Conservation (phyloP, 2,113 vertebrate genomes). For the Coreoperca whiteheadi region DNA sequence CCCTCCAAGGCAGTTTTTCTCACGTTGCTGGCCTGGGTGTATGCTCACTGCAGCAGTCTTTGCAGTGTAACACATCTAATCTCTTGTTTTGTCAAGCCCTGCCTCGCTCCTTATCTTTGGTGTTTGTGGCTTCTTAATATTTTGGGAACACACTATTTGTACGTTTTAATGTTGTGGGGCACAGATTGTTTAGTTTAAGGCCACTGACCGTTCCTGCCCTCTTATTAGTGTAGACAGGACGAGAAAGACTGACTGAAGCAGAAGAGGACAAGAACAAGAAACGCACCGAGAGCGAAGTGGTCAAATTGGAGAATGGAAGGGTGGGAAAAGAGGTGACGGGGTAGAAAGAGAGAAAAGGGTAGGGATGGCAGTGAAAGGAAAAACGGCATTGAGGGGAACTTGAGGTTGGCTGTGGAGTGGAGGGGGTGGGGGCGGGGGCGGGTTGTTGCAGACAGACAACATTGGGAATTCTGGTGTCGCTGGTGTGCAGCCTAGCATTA, state of each 20-base stretch:
- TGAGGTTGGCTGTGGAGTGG: conserved; percentile 42
- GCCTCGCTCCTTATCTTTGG: conserved; percentile 57
- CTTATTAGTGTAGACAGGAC: conserved; percentile 59
- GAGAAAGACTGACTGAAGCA: conserved; percentile 23
- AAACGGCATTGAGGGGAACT: conserved; percentile 27
- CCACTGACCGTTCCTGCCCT: conserved; percentile 50
- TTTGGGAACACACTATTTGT: conserved; percentile 81
- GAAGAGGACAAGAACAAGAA: neutral
- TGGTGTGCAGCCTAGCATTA: conserved; percentile 72
- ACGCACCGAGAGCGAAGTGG: neutral
- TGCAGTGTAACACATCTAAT: conserved; percentile 49
- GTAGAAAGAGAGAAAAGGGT: conserved; percentile 26
- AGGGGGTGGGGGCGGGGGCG: conserved; percentile 1
- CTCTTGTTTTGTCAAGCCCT: conserved; percentile 54
- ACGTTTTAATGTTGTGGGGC: conserved; percentile 48
- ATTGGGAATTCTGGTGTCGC: conserved; percentile 62
- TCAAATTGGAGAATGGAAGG: neutral
- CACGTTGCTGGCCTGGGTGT: conserved; percentile 30
- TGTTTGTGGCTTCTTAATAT: conserved; percentile 68
- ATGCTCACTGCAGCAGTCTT: conserved; percentile 23
- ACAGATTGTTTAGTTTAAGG: conserved; percentile 61
- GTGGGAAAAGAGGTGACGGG: conserved; percentile 35
- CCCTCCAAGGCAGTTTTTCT: conserved; percentile 26
- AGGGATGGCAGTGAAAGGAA: conserved; percentile 38
- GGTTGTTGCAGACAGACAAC: conserved; percentile 49